A percentile compares a stretch with the other conserved stretches of the same genome.
phyloP scores from a whole-genome alignment of 2,888 invertebrate species.

The Cactoblastis cactorum region DNA sequence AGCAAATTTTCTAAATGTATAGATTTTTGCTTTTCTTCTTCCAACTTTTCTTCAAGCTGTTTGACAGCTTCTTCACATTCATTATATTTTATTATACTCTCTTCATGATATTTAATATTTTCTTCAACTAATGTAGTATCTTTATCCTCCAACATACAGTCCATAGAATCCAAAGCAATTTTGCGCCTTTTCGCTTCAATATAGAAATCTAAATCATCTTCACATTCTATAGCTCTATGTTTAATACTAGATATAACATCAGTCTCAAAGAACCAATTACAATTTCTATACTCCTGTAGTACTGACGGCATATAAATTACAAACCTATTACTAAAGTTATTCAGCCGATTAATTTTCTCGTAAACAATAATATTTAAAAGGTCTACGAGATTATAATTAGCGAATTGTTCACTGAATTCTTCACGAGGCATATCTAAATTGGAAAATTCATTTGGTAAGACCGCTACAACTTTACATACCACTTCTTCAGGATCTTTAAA shows the following conservation, averaged over 20 bases:
- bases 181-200: constrained; percentile 65
- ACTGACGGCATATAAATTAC: constrained; percentile 79
- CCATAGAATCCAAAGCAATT: constrained; percentile 53
- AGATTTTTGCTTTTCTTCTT: constrained; percentile 64
- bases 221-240: constrained; percentile 54
- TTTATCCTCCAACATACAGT: constrained; percentile 60
- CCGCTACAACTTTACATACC: constrained; percentile 70
- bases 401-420: constrained; percentile 56
- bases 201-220: constrained; percentile 57
- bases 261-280: constrained; percentile 80
- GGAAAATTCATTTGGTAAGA: constrained; percentile 57
- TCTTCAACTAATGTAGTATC: constrained; percentile 58
- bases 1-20: constrained; percentile 69
- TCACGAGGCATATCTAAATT: constrained; percentile 51
- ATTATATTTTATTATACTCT: constrained; percentile 50
- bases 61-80: constrained; percentile 57
- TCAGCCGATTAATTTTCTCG: constrained; percentile 73
- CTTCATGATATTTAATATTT: constrained; percentile 50
- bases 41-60: constrained; percentile 69
- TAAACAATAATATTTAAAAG: constrained; percentile 75
- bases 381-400: constrained; percentile 72
- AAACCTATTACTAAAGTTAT: constrained; percentile 63
- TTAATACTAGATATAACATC: constrained; percentile 49
- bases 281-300: constrained; percentile 71
- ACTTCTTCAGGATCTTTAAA: constrained; percentile 67